Evolutionary conservation across 2,888 invertebrate genomes (phyloP).

Genomic region (Nephrotoma guestfalica): DNA sequence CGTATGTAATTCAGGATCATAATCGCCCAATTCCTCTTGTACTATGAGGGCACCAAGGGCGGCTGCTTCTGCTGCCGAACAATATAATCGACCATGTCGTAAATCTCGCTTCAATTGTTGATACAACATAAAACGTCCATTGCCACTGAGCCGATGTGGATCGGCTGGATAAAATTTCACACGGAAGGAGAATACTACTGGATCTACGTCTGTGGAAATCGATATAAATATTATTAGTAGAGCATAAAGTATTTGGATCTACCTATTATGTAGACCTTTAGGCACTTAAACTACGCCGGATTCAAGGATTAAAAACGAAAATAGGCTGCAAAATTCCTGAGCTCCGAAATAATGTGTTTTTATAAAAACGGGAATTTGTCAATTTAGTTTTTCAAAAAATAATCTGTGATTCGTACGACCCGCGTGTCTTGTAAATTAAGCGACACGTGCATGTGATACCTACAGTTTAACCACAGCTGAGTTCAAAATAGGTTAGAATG

Average conservation of each 20-base stretch:
- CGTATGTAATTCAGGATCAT: constrained; percentile 72
- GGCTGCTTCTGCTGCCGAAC: constrained; percentile 77
- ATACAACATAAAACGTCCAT: constrained; percentile 89
- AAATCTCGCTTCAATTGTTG: constrained; percentile 92
- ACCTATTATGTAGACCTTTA: too few species aligned
- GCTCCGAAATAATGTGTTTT: too few species aligned
- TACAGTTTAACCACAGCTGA: too few species aligned
- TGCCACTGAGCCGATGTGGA: constrained; percentile 82
- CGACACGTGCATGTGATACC: too few species aligned
- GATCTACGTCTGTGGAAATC: constrained; percentile 61
- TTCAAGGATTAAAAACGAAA: too few species aligned
- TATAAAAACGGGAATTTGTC: too few species aligned
- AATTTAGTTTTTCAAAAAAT: too few species aligned
- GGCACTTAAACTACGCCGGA: too few species aligned
- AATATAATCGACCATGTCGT: constrained; percentile 86
- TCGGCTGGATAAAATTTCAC: constrained; percentile 97
- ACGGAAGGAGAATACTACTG: constrained; percentile 87
- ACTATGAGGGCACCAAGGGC: constrained; percentile 82
- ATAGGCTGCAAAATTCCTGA: too few species aligned
- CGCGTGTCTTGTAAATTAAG: too few species aligned
- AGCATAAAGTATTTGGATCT: not conserved
- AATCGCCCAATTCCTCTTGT: constrained; percentile 93
- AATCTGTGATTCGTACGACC: too few species aligned
- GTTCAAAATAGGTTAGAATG: too few species aligned
- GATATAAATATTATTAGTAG: not conserved